Percentiles rank a stretch among this genome's conserved stretches.
Conservation (phyloP, 2,888 invertebrate genomes). For the Aromia moschata region DNA sequence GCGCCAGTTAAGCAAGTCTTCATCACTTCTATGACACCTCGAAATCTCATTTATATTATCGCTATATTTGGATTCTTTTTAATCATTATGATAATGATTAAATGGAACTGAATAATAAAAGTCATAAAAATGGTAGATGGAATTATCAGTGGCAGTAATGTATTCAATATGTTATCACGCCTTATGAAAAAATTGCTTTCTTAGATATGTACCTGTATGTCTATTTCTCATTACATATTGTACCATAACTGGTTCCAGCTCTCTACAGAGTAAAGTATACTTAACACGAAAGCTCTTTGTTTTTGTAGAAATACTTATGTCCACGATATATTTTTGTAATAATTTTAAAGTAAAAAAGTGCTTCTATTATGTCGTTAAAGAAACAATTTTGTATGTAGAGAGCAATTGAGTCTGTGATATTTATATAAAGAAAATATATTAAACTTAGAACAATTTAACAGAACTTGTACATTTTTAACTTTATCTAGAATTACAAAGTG, state of each 20-base stretch:
- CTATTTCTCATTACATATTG: background rate
- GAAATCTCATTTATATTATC: too few relatives aligned
- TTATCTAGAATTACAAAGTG: conserved; percentile 16
- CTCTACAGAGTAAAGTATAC: conserved; percentile 27
- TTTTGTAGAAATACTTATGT: conserved; percentile 1
- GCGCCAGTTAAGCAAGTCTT: too few relatives aligned
- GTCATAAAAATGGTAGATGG: too few relatives aligned
- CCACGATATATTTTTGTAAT: background rate
- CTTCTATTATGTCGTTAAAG: conserved; percentile 14
- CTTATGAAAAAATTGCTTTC: too few relatives aligned
- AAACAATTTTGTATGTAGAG: conserved; percentile 24
- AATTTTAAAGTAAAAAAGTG: background rate
- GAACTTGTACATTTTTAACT: conserved; percentile 36
- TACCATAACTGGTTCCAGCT: conserved; percentile 31
- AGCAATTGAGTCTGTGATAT: conserved; percentile 50
- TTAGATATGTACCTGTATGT: too few relatives aligned
- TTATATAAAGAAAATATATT: conserved; percentile 46
- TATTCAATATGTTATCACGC: too few relatives aligned
- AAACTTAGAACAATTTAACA: conserved; percentile 46
- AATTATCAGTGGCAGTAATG: too few relatives aligned
- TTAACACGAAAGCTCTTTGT: background rate
- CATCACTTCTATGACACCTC: too few relatives aligned
- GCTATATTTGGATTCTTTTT: too few relatives aligned
- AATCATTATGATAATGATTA: too few relatives aligned
- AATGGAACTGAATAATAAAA: too few relatives aligned